phyloP scores from a whole-genome alignment of 2,797 vertebrate genomes.

The Cirrhinus molitorella region DNA sequence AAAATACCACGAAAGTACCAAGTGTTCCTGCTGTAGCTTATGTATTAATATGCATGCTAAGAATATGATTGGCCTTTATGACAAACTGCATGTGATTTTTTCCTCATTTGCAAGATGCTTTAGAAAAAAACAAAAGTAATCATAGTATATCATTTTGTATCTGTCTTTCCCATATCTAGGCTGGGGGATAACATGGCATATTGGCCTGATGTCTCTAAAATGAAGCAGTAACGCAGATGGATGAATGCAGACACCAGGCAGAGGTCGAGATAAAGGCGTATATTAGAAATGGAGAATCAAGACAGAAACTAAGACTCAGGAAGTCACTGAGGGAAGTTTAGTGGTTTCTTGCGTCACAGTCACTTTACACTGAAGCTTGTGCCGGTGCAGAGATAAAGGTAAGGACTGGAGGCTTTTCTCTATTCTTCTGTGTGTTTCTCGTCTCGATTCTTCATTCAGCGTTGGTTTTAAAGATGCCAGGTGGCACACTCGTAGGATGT shows the following conservation, averaged over 20 bases:
- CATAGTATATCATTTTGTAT: too few species aligned
- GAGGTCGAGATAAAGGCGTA: neutral
- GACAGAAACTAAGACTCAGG: slow-evolving; percentile 74
- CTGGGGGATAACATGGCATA: too few species aligned
- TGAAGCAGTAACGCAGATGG: neutral
- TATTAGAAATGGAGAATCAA: slow-evolving; percentile 61
- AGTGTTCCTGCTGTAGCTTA: neutral
- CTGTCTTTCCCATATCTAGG: too few species aligned
- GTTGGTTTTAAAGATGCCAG: neutral
- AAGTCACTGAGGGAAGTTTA: slow-evolving; percentile 79
- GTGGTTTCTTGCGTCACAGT: slow-evolving; percentile 85
- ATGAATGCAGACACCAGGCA: neutral
- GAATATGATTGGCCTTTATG: neutral
- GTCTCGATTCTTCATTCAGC: neutral
- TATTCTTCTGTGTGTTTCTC: slow-evolving; percentile 18
- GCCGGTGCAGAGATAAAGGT: slow-evolving; percentile 78
- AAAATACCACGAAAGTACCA: neutral
- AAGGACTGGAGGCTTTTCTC: slow-evolving; percentile 63
- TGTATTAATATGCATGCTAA: neutral
- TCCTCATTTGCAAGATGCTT: neutral
- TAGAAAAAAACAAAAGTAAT: neutral
- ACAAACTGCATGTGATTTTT: neutral
- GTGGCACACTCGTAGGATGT: neutral
- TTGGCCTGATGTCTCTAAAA: neutral
- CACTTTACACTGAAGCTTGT: slow-evolving; percentile 72